These are phyloP conservation scores for Leptobrachium leishanense DNA, from an alignment of 2,113 vertebrate species.

Conservation along the genomic window DNA sequence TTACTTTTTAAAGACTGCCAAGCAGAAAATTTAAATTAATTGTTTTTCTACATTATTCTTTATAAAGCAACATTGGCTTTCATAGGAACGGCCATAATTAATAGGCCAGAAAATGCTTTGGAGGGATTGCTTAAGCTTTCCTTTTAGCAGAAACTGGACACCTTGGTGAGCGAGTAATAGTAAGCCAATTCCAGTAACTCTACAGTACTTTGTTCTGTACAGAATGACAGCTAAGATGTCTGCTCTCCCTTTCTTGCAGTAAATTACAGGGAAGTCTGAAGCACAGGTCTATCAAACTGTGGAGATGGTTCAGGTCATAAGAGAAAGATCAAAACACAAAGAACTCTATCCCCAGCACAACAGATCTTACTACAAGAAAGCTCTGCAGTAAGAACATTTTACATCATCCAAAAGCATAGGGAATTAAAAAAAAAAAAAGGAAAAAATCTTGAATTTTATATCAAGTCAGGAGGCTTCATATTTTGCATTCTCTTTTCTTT, in stretches of 20 bases:
- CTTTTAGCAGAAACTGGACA: neutral
- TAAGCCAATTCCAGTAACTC: conserved; percentile 3
- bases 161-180: neutral
- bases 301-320: conserved; percentile 30
- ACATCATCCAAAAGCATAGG: neutral
- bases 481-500: too few relatives aligned
- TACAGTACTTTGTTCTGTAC: conserved; percentile 11
- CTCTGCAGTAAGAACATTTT: conserved; percentile 9
- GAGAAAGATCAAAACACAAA: conserved; percentile 39
- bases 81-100: too few relatives aligned
- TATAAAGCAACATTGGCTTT: too few relatives aligned
- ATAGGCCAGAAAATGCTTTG: neutral
- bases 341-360: conserved; percentile 21
- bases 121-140: neutral
- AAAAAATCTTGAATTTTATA: conserved; percentile 18
- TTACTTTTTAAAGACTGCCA: too few relatives aligned
- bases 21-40: too few relatives aligned
- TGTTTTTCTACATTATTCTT: too few relatives aligned
- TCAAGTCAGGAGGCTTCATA: too few relatives aligned
- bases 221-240: neutral
- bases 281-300: conserved; percentile 23
- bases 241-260: conserved; percentile 24
- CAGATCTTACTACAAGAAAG: conserved; percentile 19
- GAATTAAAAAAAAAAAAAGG: neutral
- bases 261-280: conserved; percentile 42